Conservation (phyloP, 2,113 vertebrate species). For the Oncorhynchus kisutch region DNA sequence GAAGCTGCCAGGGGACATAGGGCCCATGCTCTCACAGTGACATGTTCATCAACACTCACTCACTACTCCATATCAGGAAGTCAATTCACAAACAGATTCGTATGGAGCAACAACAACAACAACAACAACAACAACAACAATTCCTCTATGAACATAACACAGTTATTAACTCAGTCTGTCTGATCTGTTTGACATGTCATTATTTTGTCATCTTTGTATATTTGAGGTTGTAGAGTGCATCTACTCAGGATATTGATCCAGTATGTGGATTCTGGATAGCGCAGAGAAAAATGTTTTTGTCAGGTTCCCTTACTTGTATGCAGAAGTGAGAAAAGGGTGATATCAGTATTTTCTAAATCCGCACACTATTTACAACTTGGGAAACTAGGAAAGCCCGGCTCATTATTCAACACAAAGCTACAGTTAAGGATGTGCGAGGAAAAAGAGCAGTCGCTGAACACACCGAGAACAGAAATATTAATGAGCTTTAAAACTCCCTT, state of each 20-base stretch:
- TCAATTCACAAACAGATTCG: no score
- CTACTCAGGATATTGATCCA: not conserved
- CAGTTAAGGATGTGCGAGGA: not conserved
- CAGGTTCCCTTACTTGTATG: not conserved
- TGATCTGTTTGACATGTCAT: not conserved
- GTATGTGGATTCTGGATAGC: not conserved
- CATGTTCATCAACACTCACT: not conserved
- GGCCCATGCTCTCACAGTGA: not conserved
- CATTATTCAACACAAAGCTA: not conserved
- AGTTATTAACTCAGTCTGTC: no score
- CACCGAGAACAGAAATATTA: no score
- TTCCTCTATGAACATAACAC: not conserved
- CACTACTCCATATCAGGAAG: not conserved
- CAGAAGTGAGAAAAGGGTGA: not conserved
- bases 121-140: no score
- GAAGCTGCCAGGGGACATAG: not conserved
- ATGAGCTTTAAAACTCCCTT: no score
- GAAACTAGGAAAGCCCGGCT: not conserved
- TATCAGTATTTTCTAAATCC: not conserved
- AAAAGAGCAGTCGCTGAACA: no score
- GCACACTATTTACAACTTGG: not conserved
- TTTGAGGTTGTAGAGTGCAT: not conserved
- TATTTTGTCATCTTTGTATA: not conserved
- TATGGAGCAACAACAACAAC: no score
- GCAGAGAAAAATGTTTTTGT: not conserved